These are phyloP conservation scores for Ceyx melanurus DNA, from an alignment of 2,113 vertebrate genomes.

Conservation along the genomic window DNA sequence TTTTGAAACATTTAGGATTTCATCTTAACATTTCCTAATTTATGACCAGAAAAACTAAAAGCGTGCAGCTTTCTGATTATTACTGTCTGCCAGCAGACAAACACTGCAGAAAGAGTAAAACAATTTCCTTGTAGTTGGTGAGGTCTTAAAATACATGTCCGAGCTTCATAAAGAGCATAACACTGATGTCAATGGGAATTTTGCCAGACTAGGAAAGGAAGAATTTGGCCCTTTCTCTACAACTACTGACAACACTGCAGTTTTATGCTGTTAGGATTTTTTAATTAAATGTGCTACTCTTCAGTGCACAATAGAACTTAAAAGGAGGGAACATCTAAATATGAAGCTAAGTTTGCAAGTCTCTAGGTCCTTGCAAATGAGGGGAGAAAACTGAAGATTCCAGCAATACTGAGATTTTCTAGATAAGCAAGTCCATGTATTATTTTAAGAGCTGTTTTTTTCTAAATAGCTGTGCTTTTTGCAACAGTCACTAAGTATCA, in stretches of 20 bases:
- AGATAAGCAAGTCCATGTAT: background rate
- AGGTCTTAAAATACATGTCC: background rate
- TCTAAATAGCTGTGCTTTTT: background rate
- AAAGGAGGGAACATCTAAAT: slow-evolving; percentile 10
- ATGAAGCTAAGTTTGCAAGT: background rate
- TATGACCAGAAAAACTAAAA: background rate
- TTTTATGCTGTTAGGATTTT: background rate
- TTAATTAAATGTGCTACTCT: slow-evolving; percentile 22
- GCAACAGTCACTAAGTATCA: slow-evolving; percentile 25
- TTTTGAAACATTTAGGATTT: slow-evolving; percentile 4
- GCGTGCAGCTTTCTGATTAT: background rate
- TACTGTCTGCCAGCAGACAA: background rate
- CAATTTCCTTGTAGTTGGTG: background rate
- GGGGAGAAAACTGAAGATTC: background rate
- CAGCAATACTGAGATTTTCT: background rate
- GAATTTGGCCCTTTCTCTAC: slow-evolving; percentile 1
- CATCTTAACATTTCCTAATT: background rate
- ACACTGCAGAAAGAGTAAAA: background rate
- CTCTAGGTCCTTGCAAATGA: background rate
- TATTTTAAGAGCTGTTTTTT: background rate
- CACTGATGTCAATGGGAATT: background rate
- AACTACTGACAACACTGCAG: background rate
- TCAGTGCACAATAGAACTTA: background rate
- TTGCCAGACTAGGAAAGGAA: slow-evolving; percentile 9
- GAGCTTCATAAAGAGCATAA: background rate